phyloP scores from a whole-genome alignment of 1,140 invertebrate genomes.

The Physella acuta region DNA sequence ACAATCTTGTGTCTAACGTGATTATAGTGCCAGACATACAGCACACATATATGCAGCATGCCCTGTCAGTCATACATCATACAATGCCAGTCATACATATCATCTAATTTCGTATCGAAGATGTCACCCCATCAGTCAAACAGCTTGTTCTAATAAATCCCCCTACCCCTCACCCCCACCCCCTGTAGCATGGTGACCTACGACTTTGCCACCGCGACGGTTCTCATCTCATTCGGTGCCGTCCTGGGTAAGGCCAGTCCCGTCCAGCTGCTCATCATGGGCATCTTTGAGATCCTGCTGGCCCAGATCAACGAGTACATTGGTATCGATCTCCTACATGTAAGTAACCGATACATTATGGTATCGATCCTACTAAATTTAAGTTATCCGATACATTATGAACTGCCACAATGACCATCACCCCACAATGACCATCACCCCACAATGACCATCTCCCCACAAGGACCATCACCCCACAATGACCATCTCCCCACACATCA shows the following conservation, averaged over 20 bases:
- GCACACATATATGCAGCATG: background rate
- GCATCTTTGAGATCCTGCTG: slow-evolving; percentile 76
- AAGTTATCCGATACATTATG: no score
- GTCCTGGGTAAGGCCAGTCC: slow-evolving; percentile 83
- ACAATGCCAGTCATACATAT: background rate
- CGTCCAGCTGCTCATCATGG: slow-evolving; percentile 80
- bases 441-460: no score
- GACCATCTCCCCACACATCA: no score
- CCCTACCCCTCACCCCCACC: no score
- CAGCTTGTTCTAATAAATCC: no score
- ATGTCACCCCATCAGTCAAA: no score
- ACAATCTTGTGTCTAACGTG: background rate
- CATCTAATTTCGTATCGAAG: no score
- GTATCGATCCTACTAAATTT: no score
- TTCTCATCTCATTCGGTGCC: slow-evolving; percentile 90
- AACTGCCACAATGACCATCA: no score
- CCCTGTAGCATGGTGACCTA: slow-evolving; percentile 74
- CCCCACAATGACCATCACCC: no score
- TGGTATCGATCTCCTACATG: slow-evolving; percentile 73
- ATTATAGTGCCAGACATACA: background rate
- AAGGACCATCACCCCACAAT: no score
- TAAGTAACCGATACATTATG: slow-evolving; percentile 70
- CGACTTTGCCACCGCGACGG: slow-evolving; percentile 84
- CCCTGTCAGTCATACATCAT: background rate
- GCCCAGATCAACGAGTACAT: slow-evolving; percentile 80